Evolutionary conservation across 2,888 invertebrate species (phyloP), one percentile per base, ranked within the genome.

Genomic region (Drosophila fulvimacula): DNA sequence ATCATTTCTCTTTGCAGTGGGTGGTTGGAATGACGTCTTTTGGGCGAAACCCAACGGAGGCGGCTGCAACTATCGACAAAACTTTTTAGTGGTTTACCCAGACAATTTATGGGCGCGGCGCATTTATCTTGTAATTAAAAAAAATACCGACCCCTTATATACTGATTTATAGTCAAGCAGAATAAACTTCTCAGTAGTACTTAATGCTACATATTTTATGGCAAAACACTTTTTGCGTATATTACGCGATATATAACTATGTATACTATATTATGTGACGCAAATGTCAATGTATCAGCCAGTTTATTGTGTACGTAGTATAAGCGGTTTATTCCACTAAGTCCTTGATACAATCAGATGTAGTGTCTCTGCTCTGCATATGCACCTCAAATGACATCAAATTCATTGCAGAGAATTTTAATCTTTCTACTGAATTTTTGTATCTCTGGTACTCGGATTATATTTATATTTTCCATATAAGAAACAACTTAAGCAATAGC

Each of bases 51-150:
- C 1, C 24, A 27, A 9, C 11, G 57, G 24, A 41, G 42, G 67
- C 59, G 24, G 52, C 44, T 58, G 73, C 61, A 76, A 67, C 65
- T 69, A 65, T 67, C 41, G 59, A 62, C 49, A 41, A 73, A 71
- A 69, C 56, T 69, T 69, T 65, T 52, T 53, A 61, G 60, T 53
- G 65, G 39, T 61, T 84, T 59, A 55, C 48, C 62, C 72, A 17
- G 58, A 55, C 46, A 82, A 83, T 83, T 83, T 87, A 81, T 81
- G 89, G 51, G 58, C 72, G 1, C 9, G 13, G 42, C 69, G 66
- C 79, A 83, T 85, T 87, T 79, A 85, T 73, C 71, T 69, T 61
- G 87, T 81, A 85, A 85, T 85, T 85, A 85, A 73, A 85, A 89
- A 88, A 74, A 34, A 59, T 65, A 70, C 69, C 67, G 56, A 63